Evolutionary conservation across 2,113 vertebrate species (phyloP).

Genomic region (Anguilla japonica): DNA sequence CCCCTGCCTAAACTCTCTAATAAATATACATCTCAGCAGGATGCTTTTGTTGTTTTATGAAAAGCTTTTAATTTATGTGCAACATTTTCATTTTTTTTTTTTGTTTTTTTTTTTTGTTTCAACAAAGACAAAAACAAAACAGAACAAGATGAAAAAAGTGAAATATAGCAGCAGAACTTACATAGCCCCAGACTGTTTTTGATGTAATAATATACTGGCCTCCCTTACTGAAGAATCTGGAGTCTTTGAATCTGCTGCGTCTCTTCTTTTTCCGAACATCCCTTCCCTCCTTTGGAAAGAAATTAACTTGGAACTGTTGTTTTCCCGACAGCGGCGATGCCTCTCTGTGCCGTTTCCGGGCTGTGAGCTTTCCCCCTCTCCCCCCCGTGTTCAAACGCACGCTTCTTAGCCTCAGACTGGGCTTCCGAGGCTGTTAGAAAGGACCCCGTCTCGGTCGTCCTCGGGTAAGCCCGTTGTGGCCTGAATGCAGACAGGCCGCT

Average conservation of each 20-base stretch:
- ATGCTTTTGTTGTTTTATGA: not conserved
- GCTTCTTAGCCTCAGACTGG: not conserved
- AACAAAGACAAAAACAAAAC: not conserved
- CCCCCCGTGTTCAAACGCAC: not conserved
- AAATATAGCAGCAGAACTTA: not conserved
- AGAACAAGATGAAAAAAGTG: not conserved
- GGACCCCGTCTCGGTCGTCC: not conserved
- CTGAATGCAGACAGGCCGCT: not conserved
- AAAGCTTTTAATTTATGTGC: not conserved
- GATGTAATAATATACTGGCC: not conserved
- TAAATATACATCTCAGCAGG: not conserved
- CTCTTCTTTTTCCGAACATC: not conserved
- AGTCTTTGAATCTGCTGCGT: not conserved
- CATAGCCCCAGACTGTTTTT: not conserved
- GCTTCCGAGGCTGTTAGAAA: not conserved
- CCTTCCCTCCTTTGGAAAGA: not conserved
- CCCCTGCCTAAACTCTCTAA: not conserved
- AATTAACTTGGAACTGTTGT: not conserved
- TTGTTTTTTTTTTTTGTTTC: not conserved
- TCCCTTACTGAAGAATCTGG: not conserved
- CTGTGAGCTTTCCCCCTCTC: not conserved
- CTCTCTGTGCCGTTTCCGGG: not conserved
- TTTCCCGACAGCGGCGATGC: not conserved
- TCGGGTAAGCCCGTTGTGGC: not conserved
- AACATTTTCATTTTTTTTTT: not conserved